These are phyloP conservation scores for Irena cyanogastra DNA, from an alignment of 2,113 vertebrate genomes.

Conservation along the genomic window DNA sequence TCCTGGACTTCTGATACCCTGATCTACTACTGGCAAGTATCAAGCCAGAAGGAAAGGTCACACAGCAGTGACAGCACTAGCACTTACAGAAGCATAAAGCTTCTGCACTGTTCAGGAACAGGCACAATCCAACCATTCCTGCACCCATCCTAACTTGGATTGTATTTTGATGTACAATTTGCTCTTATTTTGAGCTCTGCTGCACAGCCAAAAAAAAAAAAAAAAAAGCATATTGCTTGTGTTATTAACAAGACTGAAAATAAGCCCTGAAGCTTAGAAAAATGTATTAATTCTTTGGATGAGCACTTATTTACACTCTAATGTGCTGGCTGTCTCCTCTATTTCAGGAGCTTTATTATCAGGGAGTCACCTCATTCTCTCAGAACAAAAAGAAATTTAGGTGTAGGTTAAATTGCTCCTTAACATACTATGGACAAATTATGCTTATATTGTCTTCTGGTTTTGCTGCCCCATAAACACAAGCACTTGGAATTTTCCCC, in stretches of 20 bases:
- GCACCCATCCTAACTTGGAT: neutral
- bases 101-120: neutral
- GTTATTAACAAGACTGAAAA: conserved; percentile 13
- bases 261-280: neutral
- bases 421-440: neutral
- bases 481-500: neutral
- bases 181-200: conserved; percentile 8
- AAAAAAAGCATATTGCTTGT: neutral
- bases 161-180: neutral
- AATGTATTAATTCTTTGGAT: neutral
- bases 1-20: neutral
- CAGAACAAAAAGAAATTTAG: neutral
- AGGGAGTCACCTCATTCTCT: neutral
- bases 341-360: neutral
- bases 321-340: neutral
- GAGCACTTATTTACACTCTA: neutral
- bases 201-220: neutral
- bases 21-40: neutral
- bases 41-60: neutral
- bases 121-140: neutral
- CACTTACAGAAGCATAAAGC: neutral
- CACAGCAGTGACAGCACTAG: neutral
- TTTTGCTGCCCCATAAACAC: neutral
- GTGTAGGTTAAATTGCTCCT: neutral
- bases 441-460: neutral